Evolutionary conservation across 2,113 vertebrate species (phyloP).

Genomic region (Corythaixoides concolor): DNA sequence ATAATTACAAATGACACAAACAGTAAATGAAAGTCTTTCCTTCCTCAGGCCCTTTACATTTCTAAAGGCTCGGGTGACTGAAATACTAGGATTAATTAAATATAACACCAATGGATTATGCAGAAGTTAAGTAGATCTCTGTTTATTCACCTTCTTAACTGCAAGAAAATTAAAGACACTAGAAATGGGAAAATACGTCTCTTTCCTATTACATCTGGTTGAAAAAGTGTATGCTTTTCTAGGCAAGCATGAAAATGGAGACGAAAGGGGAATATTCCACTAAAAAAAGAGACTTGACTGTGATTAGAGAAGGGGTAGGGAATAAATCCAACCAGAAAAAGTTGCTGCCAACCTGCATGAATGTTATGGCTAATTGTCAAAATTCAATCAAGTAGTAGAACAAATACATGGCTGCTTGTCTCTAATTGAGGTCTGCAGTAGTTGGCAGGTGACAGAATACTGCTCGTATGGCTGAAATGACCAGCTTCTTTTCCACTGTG

Average conservation of each 20-base stretch:
- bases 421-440: neutral
- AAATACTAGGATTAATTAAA: conserved; percentile 52
- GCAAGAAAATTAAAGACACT: neutral
- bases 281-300: neutral
- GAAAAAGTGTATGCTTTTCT: conserved; percentile 25
- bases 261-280: conserved; percentile 13
- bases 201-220: neutral
- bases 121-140: neutral
- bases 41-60: neutral
- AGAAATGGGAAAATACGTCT: neutral
- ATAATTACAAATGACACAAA: conserved; percentile 37
- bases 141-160: neutral
- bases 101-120: neutral
- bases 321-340: neutral
- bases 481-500: neutral
- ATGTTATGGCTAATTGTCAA: neutral
- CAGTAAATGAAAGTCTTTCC: conserved; percentile 18
- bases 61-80: neutral
- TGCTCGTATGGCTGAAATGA: fast-evolving
- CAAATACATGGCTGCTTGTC: neutral
- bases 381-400: neutral
- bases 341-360: neutral
- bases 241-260: conserved; percentile 35
- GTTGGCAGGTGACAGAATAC: neutral
- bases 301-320: neutral